These are phyloP conservation scores for Leptopterna dolabrata DNA, from an alignment of 2,888 invertebrate species.

Conservation along the genomic window DNA sequence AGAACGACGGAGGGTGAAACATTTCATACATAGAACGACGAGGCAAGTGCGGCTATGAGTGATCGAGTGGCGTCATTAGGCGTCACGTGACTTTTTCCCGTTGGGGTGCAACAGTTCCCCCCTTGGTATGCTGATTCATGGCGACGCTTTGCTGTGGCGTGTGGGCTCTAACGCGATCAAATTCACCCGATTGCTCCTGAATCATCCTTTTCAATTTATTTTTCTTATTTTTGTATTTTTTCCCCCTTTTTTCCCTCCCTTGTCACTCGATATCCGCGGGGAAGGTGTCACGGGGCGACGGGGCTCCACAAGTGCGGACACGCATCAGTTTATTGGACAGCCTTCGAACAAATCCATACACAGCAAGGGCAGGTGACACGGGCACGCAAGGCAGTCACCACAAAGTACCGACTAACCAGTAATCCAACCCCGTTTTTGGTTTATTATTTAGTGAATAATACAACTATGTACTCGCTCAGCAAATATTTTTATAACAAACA, in stretches of 20 bases:
- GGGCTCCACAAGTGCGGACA: neutral
- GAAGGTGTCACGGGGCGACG: neutral
- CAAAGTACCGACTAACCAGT: too few relatives aligned
- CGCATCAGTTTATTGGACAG: neutral
- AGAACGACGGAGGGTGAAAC: neutral
- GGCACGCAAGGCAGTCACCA: too few relatives aligned
- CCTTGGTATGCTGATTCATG: neutral
- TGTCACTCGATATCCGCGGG: neutral
- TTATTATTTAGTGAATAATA: too few relatives aligned
- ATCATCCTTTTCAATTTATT: neutral
- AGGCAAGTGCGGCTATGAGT: neutral
- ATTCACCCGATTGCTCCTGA: conserved; percentile 1
- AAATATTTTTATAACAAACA: too few relatives aligned
- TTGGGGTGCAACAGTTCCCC: conserved; percentile 3
- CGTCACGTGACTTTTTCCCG: neutral
- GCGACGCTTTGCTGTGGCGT: neutral
- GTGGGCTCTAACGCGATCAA: neutral
- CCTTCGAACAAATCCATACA: neutral
- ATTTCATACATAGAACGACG: neutral
- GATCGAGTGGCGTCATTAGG: conserved; percentile 18
- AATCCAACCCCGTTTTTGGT: too few relatives aligned
- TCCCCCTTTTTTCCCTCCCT: neutral
- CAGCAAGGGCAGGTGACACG: too few relatives aligned
- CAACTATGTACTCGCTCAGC: too few relatives aligned
- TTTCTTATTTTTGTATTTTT: too few relatives aligned